Percentiles rank a stretch among this genome's conserved stretches.
Conservation (phyloP, 2,797 vertebrate species). For the Macropus fuliginosus region DNA sequence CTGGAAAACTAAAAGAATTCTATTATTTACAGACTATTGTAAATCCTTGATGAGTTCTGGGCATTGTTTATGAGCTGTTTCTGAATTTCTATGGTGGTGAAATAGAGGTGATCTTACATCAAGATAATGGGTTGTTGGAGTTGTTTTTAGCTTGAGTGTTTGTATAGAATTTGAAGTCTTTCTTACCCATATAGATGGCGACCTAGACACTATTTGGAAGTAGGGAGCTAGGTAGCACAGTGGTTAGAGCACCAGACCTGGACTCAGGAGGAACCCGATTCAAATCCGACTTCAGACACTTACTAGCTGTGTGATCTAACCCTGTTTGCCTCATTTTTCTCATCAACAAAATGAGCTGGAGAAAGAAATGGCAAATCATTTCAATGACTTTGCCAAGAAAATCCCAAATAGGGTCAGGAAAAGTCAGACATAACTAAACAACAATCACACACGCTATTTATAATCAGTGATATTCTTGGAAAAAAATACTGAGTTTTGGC, state of each 20-base stretch:
- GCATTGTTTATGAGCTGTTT: not conserved
- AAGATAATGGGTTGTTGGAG: not conserved
- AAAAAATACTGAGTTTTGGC: not conserved
- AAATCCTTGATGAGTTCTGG: not conserved
- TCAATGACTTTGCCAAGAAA: not conserved
- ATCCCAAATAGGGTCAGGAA: not conserved
- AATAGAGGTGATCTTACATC: not conserved
- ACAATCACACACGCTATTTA: not conserved
- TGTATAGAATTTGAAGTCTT: not conserved
- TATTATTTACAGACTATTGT: not conserved
- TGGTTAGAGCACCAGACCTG: not conserved
- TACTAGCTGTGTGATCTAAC: not conserved
- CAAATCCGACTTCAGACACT: too few species aligned
- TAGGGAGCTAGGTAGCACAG: not conserved
- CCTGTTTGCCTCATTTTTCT: not conserved
- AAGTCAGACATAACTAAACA: not conserved
- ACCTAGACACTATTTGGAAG: not conserved
- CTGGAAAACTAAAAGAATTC: not conserved
- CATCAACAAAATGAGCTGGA: not conserved
- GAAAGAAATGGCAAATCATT: too few species aligned
- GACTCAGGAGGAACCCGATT: too few species aligned
- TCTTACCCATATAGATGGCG: not conserved
- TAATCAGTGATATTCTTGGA: not conserved
- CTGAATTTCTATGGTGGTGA: not conserved
- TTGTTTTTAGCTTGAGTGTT: not conserved